A percentile compares a stretch with the other conserved stretches of the same genome.
phyloP scores from a whole-genome alignment of 2,797 vertebrate genomes.

The Percopsis omiscomaycus region DNA sequence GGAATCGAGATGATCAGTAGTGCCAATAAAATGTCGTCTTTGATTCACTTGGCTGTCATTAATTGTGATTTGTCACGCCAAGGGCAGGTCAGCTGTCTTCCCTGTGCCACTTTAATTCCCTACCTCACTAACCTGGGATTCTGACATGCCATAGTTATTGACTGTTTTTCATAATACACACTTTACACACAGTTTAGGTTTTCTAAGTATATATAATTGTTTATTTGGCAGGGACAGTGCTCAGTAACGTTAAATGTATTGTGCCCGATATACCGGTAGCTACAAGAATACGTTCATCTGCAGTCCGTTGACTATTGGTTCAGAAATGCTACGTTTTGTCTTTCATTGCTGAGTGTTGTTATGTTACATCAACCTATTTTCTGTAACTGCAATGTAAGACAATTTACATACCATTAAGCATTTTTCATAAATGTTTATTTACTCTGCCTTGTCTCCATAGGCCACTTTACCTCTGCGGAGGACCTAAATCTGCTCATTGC shows the following conservation, averaged over 20 bases:
- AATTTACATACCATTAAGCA: background rate
- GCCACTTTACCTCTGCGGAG: conserved; percentile 95
- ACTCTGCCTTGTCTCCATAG: conserved; percentile 58
- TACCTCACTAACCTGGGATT: background rate
- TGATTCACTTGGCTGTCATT: too few species aligned
- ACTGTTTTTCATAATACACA: too few species aligned
- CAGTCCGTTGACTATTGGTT: too few species aligned
- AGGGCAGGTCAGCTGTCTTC: background rate
- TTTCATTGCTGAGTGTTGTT: background rate
- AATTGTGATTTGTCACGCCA: background rate
- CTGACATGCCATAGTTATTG: background rate
- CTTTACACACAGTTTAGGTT: too few species aligned
- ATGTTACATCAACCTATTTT: background rate
- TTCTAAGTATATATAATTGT: too few species aligned
- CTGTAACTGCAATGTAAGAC: background rate
- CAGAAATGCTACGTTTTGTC: too few species aligned
- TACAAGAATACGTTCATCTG: too few species aligned
- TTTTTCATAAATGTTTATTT: background rate
- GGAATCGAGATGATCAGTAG: too few species aligned
- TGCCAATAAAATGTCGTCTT: too few species aligned
- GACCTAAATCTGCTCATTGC: conserved; percentile 96
- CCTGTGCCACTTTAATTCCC: background rate
- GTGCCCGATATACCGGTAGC: too few species aligned
- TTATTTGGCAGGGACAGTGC: too few species aligned
- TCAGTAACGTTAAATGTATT: too few species aligned